A percentile compares a stretch with the other conserved stretches of the same genome.
Evolutionary conservation across 1,140 invertebrate species (phyloP).

Genomic region (Bathynomus jamesi): DNA sequence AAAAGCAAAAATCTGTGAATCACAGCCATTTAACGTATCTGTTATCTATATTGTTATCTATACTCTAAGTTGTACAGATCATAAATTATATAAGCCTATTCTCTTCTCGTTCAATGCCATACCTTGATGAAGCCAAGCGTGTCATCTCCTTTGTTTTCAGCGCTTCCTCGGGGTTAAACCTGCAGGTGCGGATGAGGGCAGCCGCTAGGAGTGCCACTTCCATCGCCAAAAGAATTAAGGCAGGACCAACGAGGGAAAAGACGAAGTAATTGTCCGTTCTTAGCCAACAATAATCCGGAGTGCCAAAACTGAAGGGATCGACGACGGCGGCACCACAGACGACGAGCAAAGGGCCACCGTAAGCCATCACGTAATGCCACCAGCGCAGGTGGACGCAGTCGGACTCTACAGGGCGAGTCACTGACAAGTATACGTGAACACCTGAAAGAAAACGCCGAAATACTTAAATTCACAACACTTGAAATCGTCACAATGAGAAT

Average conservation of each 20-base stretch:
- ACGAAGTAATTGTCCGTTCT: conserved; percentile 77
- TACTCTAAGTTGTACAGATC: background rate
- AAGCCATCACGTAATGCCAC: conserved; percentile 70
- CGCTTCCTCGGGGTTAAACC: conserved; percentile 63
- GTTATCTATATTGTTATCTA: background rate
- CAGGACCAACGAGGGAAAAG: conserved; percentile 87
- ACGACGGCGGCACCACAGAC: conserved; percentile 69
- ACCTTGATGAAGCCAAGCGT: conserved; percentile 67
- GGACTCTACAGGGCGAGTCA: conserved; percentile 87
- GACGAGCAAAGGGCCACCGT: conserved; percentile 65
- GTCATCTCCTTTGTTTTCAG: conserved; percentile 73
- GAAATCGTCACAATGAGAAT: too few relatives aligned
- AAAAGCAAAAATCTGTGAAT: too few relatives aligned
- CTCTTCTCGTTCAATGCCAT: too few relatives aligned
- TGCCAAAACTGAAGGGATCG: conserved; percentile 77
- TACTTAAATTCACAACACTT: conserved; percentile 14
- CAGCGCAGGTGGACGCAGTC: conserved; percentile 73
- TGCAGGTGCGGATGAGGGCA: conserved; percentile 43
- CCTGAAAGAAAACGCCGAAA: conserved; percentile 59
- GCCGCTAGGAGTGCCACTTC: conserved; percentile 36
- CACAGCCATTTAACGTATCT: background rate
- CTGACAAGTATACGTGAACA: conserved; percentile 88
- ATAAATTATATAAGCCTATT: too few relatives aligned
- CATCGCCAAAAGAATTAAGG: conserved; percentile 69
- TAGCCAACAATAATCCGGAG: conserved; percentile 78